A percentile compares a stretch with the other conserved stretches of the same genome.
Evolutionary conservation across 2,797 vertebrate species (phyloP).

Genomic region (Threskiornis aethiopicus): DNA sequence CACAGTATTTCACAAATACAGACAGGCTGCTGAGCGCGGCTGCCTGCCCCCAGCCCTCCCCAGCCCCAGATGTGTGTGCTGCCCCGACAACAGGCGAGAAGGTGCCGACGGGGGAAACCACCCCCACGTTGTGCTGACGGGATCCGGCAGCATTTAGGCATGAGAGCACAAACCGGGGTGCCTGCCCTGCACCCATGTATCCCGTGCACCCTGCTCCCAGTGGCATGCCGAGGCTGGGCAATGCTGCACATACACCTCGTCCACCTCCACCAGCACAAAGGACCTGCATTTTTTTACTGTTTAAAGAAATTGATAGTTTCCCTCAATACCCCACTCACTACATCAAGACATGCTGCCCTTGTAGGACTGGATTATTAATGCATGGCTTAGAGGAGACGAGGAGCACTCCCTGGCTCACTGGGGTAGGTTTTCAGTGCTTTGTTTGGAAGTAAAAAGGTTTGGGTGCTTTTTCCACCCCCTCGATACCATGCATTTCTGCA

Average conservation of each 20-base stretch:
- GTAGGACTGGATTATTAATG: neutral
- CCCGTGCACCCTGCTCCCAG: rapidly evolving
- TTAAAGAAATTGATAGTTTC: neutral
- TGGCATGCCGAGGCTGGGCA: rapidly evolving
- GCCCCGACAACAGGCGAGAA: neutral
- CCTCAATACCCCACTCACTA: neutral
- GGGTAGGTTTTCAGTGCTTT: neutral
- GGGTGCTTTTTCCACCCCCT: neutral
- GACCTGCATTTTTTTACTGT: neutral
- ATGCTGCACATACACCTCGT: rapidly evolving
- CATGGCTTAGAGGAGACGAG: neutral
- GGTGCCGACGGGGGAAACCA: neutral
- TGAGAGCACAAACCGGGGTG: neutral
- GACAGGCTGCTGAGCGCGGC: neutral
- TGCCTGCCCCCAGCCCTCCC: neutral
- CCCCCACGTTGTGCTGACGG: rapidly evolving
- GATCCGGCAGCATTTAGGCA: neutral
- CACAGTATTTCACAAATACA: slow-evolving; percentile 38
- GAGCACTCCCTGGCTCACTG: neutral
- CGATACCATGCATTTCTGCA: neutral
- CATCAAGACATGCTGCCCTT: neutral
- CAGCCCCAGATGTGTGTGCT: neutral
- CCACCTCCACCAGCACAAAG: neutral
- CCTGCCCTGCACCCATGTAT: neutral
- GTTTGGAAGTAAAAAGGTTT: neutral